Base-by-base conservation (phyloP, 2,113 vertebrate species). In the Apistogramma diplotaenia region DNA sequence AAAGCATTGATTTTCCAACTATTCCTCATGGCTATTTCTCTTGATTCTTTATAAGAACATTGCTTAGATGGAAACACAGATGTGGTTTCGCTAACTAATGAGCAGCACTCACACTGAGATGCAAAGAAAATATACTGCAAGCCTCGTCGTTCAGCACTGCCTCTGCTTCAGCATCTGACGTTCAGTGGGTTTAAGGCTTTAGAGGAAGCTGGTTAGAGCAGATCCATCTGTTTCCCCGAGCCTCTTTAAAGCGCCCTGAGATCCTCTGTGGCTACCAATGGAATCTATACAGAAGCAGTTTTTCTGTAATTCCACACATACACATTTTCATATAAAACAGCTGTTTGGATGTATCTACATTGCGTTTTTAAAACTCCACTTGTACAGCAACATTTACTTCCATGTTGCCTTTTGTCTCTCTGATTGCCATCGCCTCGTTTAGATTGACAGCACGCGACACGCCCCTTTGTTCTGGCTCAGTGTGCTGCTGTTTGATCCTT, bases 131-230 rank as follows among this genome's bases (percentile, higher is more conserved):
- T 29, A 74, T n/a, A 78, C 60, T 83, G 1, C 27, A 5, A 43
- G 58, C 73, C 62, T 79, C 43, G 57, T 81, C 19, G 13, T 27
- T 16, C 31, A 73, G 27, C 78, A 29, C 46, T 84, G 58, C 82
- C 67, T 82, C 51, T 59, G 60, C 55, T 21, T 57, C 53, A 31
- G 19, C 78, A 83, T 92, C 89, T 76, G 60, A 78, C 57, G 61
- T 25, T 21, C 81, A 35, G 80, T 40, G 71, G 76, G 46, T 79
- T 85, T 55, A 49, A 58, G 25, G 67, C 78, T 85, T 72, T 75
- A n/a, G 1, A 65, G 74, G 49, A 75, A 58, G 76, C 37, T 82
- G 87, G 85, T 79, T 18, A 70, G 23, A 90, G 79, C 89, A 93
- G 88, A 81, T 90, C 84, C 61, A 76, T 60, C 35, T 55, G 76